Evolutionary conservation across 2,888 invertebrate genomes (phyloP).

Genomic region (Hypselothyrea guttata): DNA sequence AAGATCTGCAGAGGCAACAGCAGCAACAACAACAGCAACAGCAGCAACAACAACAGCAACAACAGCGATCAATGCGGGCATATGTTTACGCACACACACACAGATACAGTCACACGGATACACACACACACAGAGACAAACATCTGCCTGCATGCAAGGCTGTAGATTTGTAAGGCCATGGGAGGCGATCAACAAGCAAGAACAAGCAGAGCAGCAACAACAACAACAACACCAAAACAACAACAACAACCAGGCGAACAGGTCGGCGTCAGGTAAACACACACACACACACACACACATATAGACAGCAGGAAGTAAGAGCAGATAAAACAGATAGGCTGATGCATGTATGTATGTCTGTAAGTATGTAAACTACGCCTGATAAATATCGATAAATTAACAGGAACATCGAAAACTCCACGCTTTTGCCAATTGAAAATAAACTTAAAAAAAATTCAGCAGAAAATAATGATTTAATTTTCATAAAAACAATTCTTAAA

Average conservation of each 20-base stretch:
- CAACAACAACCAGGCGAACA: slow-evolving; percentile 56
- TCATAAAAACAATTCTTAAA: too few species aligned
- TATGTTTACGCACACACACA: slow-evolving; percentile 13
- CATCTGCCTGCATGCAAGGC: slow-evolving; percentile 35
- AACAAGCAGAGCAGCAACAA: slow-evolving; percentile 37
- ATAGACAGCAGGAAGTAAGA: slow-evolving; percentile 52
- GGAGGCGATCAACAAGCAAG: slow-evolving; percentile 57
- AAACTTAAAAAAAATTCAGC: too few species aligned
- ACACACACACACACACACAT: neutral
- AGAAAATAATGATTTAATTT: too few species aligned
- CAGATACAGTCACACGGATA: slow-evolving; percentile 1
- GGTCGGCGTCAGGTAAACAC: slow-evolving; percentile 61
- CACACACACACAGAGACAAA: slow-evolving; percentile 3
- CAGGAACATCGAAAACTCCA: slow-evolving; percentile 13
- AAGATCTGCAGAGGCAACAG: slow-evolving; percentile 27
- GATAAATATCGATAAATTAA: slow-evolving; percentile 67
- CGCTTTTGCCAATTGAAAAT: too few species aligned
- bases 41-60: slow-evolving; percentile 18
- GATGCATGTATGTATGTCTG: slow-evolving; percentile 15
- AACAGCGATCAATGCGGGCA: slow-evolving; percentile 26
- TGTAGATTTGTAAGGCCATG: slow-evolving; percentile 57
- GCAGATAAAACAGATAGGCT: slow-evolving; percentile 12
- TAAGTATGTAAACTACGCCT: slow-evolving; percentile 40
- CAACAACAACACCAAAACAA: slow-evolving; percentile 22
- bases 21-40: slow-evolving; percentile 48